Conservation (phyloP, 2,797 vertebrate genomes). For the Onychomys torridus region DNA sequence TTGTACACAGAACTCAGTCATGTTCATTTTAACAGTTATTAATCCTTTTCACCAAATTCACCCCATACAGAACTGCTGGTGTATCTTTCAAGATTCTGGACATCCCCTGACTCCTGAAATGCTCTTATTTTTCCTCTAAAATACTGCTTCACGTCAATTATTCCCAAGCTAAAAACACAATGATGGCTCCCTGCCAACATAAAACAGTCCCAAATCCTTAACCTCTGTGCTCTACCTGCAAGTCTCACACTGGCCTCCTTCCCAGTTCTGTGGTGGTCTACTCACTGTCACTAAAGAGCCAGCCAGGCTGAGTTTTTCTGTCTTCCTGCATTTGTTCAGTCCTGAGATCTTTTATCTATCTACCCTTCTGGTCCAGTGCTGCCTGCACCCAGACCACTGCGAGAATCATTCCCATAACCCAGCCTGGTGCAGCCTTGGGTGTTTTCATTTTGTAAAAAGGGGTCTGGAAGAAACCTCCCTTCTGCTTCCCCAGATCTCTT, state of each 20-base stretch:
- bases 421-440: neutral
- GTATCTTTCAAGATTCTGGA: neutral
- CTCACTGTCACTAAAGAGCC: neutral
- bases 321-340: neutral
- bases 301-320: neutral
- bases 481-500: neutral
- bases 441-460: neutral
- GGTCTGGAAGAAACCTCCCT: neutral
- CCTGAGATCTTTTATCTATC: neutral
- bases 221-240: neutral
- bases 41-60: neutral
- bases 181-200: neutral
- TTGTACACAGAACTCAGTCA: neutral
- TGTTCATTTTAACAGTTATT: neutral
- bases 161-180: neutral
- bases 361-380: neutral
- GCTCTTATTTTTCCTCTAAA: neutral
- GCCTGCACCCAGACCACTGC: neutral
- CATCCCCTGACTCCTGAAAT: neutral
- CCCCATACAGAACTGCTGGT: neutral
- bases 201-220: neutral
- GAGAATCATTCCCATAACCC: neutral
- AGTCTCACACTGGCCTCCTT: too few relatives aligned
- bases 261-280: neutral
- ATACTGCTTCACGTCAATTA: conserved; percentile 3